Evolutionary conservation across 1,140 invertebrate species (phyloP).

Genomic region (Zophobas atratus): DNA sequence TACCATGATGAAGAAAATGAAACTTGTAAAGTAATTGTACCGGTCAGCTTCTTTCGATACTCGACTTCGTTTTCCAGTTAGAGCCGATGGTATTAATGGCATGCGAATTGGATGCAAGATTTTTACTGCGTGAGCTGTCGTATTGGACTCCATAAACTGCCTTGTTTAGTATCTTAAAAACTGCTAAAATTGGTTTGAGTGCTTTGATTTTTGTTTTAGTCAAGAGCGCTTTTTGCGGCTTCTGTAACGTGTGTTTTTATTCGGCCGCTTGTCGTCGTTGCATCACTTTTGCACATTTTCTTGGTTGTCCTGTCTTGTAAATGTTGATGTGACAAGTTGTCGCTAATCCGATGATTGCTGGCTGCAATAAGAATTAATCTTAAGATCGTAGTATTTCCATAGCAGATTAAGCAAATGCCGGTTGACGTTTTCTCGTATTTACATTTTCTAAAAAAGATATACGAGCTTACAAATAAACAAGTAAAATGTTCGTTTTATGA

Average conservation of each 20-base stretch:
- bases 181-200: constrained; percentile 1
- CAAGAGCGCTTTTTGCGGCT: too few relatives aligned
- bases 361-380: background rate
- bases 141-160: background rate
- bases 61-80: constrained; percentile 17
- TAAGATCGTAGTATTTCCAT: background rate
- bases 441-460: background rate
- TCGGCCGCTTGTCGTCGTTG: too few relatives aligned
- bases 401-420: background rate
- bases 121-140: background rate
- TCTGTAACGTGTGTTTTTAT: too few relatives aligned
- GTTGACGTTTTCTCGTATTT: background rate
- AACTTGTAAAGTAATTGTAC: constrained; percentile 42
- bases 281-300: too few relatives aligned
- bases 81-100: constrained; percentile 10
- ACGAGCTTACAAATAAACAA: too few relatives aligned
- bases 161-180: background rate
- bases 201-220: background rate
- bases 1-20: constrained; percentile 38
- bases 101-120: constrained; percentile 15
- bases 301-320: background rate
- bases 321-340: constrained; percentile 5
- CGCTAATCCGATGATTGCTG: background rate
- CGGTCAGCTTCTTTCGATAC: constrained; percentile 37
- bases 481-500: too few relatives aligned